Base-by-base conservation (phyloP, 2,113 vertebrate genomes). In the Numenius arquata region DNA sequence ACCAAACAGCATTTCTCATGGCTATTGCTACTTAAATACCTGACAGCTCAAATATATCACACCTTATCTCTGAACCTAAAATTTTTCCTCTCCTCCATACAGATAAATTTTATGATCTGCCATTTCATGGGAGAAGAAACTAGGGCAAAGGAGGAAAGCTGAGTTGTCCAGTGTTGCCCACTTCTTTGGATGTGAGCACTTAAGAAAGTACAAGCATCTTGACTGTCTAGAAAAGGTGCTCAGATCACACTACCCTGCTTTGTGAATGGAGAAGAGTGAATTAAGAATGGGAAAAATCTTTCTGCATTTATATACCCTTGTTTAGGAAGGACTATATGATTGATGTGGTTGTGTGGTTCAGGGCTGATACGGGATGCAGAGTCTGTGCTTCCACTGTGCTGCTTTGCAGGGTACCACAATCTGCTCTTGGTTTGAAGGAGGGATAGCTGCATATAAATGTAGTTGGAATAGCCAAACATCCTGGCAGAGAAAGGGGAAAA, bases 11-110 rank as follows among this genome's bases (percentile, higher is more conserved):
- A 82, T 92, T 92, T 92, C 78, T 91, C 58, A 58, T 43, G 73
- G 62, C 34, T 91, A 30, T 72, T 73, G 41, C 13, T 89, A 52
- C 56, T 91, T 78, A 87, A 90, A 75, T 61, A 84, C 8, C 40
- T 89, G 79, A 78, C 61, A 93, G 70, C 26, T 93, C 48, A 66
- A 62, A 93, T 95, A 63, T 17, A 93, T 93, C 70, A 82, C 66
- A 77, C 10, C 41, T 87, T 87, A 87, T 75, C 53, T 84, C 75
- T 75, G 43, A 86, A 84, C n/a, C 30, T 45, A 63, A 87, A 45
- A 4, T 41, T 87, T 74, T 88, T 71, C 40, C 6, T 36, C n/a
- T 86, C 10, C 27, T 85, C 27, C 40, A 26, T 61, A 71, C 8
- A 72, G 40, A 81, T 55, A 47, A 27, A 55, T 92, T 84, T 80